Evolutionary conservation across 2,888 invertebrate species (phyloP), one percentile per base, ranked within the genome.

Genomic region (Mythimna loreyi): DNA sequence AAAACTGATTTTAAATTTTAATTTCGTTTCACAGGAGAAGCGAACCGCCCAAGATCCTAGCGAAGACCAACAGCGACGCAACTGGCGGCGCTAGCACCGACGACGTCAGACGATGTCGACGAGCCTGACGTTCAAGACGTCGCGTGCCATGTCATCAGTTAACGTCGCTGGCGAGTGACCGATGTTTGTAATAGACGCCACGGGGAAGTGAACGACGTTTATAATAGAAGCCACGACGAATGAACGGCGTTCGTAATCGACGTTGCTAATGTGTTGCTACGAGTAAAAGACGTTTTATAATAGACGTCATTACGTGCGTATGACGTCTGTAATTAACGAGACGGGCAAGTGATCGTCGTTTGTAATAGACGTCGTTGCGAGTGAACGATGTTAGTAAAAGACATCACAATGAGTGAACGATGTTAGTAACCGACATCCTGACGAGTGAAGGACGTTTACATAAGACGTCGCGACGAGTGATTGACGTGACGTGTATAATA

Each of bases 11-110:
- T 40, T 40, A 40, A 40, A 19, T 52, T 0, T 30, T 28, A 28
- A 3, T n/a, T 52, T 52, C 9, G 1, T 33, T 45, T 40, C 8
- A 0, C 78, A 89, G 91, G 89, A 21, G 92, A 92, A n/a, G 84
- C 88, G 1, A 87, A 85, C 19, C 89, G 91, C 9, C 90, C 89
- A 80, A 91, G 95, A 49, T 93, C 94, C 89, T 95, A 95, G 93
- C 94, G 94, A 90, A 91, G 91, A 86, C 87, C 90, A 9, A 91
- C 92, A 86, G 93, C 92, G 89, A 91, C 92, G 84, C 92, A 91
- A 76, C 87, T 91, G 45, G 79, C 89, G 30, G 77, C 89, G 36
- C 87, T 92, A 59, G 87, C 88, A 58, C 83, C 89, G 58, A 65
- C 89, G 55, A 67, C 87, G 67, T 72, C 88, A 0, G 89, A 89